phyloP scores from a whole-genome alignment of 2,797 vertebrate genomes.

The Echiichthys vipera region DNA sequence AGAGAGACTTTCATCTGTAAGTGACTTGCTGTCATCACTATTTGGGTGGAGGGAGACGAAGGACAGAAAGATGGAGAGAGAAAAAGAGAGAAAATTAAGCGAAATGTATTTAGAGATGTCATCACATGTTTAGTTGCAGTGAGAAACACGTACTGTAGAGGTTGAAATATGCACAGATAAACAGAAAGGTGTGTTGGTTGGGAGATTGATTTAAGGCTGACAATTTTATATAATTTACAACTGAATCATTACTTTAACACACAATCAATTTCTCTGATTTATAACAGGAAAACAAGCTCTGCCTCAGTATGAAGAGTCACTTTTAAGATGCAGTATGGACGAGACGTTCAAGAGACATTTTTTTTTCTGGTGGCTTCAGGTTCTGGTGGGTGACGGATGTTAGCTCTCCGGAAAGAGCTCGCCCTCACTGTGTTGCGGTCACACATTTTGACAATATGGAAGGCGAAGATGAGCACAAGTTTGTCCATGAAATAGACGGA shows the following conservation, averaged over 20 bases:
- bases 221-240: not conserved
- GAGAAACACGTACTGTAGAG: constrained; percentile 17
- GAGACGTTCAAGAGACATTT: not conserved
- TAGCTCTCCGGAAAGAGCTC: constrained; percentile 35
- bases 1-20: constrained; percentile 58
- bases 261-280: constrained; percentile 2
- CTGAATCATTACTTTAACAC: not conserved
- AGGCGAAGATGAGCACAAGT: constrained; percentile 42
- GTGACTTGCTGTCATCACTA: constrained; percentile 60
- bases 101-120: constrained; percentile 27
- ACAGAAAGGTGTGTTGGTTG: not conserved
- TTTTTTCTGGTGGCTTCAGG: constrained; percentile 22
- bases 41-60: constrained; percentile 54
- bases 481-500: constrained; percentile 22
- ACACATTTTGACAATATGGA: constrained; percentile 46
- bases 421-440: constrained; percentile 14
- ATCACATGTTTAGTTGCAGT: constrained; percentile 32
- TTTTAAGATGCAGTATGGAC: not conserved
- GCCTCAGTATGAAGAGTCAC: not conserved
- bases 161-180: not conserved
- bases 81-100: not conserved
- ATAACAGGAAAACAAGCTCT: not conserved
- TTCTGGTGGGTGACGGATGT: constrained; percentile 18
- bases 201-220: not conserved
- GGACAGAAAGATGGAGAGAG: constrained; percentile 25